Percentiles rank a stretch among this genome's conserved stretches.
Evolutionary conservation across 1,140 invertebrate genomes (phyloP).

Genomic region (Caerostris darwini): DNA sequence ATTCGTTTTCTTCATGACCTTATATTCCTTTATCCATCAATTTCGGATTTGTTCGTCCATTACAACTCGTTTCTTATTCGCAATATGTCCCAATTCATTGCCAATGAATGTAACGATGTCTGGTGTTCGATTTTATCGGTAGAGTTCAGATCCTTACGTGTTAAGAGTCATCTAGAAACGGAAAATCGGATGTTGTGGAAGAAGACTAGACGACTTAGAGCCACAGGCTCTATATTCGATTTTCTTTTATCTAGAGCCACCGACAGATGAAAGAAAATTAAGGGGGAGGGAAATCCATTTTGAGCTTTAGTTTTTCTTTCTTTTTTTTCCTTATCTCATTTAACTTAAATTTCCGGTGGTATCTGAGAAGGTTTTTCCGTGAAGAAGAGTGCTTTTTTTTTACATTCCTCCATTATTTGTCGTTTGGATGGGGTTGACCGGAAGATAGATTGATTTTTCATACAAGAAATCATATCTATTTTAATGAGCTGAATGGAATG

Average conservation of each 20-base stretch:
- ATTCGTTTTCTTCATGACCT: conserved; percentile 70
- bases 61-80: conserved; percentile 72
- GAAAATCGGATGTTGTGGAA: conserved; percentile 54
- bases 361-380: neutral
- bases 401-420: too few relatives aligned
- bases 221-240: conserved; percentile 35
- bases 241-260: conserved; percentile 28
- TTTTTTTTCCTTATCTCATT: conserved; percentile 1
- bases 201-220: conserved; percentile 43
- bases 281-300: conserved; percentile 27
- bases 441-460: too few relatives aligned
- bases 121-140: conserved; percentile 39
- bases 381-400: too few relatives aligned
- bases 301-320: neutral
- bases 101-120: conserved; percentile 59
- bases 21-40: conserved; percentile 75
- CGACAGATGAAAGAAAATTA: conserved; percentile 36
- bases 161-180: conserved; percentile 48
- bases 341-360: conserved; percentile 32
- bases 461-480: too few relatives aligned
- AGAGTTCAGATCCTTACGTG: neutral
- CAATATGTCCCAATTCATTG: conserved; percentile 72
- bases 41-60: conserved; percentile 73
- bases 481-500: too few relatives aligned
- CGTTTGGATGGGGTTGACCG: too few relatives aligned